Conservation (phyloP, 2,113 vertebrate species). For the Vidua macroura region DNA sequence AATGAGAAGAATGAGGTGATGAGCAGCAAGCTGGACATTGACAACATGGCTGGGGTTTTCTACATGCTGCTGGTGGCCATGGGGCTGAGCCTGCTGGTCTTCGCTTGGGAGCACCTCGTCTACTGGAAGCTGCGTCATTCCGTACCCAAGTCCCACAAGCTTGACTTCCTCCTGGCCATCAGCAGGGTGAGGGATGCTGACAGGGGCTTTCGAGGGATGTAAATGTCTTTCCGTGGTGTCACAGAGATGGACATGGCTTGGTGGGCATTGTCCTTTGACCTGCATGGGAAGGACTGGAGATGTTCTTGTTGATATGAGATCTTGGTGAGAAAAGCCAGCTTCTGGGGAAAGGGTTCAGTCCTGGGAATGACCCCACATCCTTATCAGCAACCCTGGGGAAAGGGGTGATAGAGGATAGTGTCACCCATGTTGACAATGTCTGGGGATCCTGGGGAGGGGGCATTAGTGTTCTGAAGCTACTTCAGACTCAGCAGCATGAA, state of each 20-base stretch:
- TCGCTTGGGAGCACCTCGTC: conserved; percentile 95
- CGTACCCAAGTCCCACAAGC: conserved; percentile 79
- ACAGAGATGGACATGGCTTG: rapidly evolving
- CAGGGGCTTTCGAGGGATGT: rapidly evolving
- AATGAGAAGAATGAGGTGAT: conserved; percentile 99
- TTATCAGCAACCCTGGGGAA: background rate
- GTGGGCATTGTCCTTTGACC: background rate
- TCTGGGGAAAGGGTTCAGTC: background rate
- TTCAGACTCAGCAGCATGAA: background rate
- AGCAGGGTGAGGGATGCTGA: conserved; percentile 82
- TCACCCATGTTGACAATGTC: background rate
- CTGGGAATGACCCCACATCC: background rate
- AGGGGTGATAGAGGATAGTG: background rate
- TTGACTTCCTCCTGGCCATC: conserved; percentile 92
- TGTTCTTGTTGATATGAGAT: background rate
- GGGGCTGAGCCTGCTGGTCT: conserved; percentile 95
- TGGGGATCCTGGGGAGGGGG: background rate
- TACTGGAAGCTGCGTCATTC: conserved; percentile 96
- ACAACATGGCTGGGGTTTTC: conserved; percentile 99
- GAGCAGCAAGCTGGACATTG: conserved; percentile 98
- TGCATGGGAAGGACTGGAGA: rapidly evolving
- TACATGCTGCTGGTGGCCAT: conserved; percentile 99
- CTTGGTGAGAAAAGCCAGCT: background rate
- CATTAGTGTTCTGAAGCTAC: rapidly evolving
- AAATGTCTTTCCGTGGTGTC: rapidly evolving